A percentile compares a stretch with the other conserved stretches of the same genome.
These are phyloP conservation scores for Coregonus sp. DNA, from an alignment of 2,797 vertebrate genomes.

Conservation along the genomic window DNA sequence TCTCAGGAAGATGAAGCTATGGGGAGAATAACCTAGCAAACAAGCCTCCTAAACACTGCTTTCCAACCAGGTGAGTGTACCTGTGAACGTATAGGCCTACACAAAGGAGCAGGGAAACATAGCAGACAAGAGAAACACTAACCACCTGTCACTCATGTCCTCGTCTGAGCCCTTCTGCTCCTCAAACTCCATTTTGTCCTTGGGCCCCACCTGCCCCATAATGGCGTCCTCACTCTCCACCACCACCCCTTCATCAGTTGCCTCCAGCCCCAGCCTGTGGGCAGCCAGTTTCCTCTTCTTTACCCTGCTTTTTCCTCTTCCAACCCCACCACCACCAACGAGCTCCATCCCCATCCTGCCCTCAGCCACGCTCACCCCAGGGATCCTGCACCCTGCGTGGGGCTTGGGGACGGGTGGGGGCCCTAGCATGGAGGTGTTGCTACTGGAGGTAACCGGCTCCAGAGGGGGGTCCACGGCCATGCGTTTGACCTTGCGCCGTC, in stretches of 20 bases:
- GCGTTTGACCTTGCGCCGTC: slow-evolving; percentile 93
- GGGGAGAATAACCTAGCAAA: not conserved
- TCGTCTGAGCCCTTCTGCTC: slow-evolving; percentile 96
- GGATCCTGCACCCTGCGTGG: slow-evolving; percentile 75
- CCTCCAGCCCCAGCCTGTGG: slow-evolving; percentile 79
- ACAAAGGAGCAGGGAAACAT: not conserved
- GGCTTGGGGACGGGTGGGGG: slow-evolving; percentile 79
- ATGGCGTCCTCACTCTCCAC: slow-evolving; percentile 88
- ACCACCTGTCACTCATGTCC: slow-evolving; percentile 99
- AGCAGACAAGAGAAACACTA: slow-evolving; percentile 67
- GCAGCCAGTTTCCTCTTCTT: slow-evolving; percentile 90
- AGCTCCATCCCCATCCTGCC: slow-evolving; percentile 72
- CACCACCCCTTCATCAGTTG: slow-evolving; percentile 90
- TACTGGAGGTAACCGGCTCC: slow-evolving; percentile 68
- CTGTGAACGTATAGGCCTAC: not conserved
- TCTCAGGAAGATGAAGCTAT: not conserved
- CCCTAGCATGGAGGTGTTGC: slow-evolving; percentile 74
- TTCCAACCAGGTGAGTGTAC: not conserved
- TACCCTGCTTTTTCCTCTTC: slow-evolving; percentile 81
- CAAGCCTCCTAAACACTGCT: not conserved
- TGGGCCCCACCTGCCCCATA: slow-evolving; percentile 71
- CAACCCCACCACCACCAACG: slow-evolving; percentile 68
- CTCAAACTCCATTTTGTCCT: slow-evolving; percentile 96
- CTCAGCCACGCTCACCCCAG: slow-evolving; percentile 65
- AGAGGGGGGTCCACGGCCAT: slow-evolving; percentile 92